Evolutionary conservation across 1,140 invertebrate species (phyloP), one percentile per base, ranked within the genome.

Genomic region (Plutomurus gul): DNA sequence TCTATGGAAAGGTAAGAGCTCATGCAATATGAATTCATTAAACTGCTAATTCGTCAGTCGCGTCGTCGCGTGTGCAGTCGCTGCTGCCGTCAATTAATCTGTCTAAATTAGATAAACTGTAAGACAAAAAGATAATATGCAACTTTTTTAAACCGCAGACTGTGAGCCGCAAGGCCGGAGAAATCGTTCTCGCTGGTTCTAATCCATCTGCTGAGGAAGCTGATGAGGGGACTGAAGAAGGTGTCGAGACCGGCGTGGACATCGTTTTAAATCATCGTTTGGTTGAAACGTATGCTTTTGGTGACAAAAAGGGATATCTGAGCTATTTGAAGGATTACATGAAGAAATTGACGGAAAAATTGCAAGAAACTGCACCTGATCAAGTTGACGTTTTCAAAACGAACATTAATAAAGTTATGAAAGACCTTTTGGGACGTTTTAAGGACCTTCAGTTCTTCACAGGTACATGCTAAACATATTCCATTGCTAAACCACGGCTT

Each of bases 371-470:
- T 25, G 85, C 90, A 20, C 94, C 93, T 25, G 92, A 94, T 84
- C 92, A 96, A 89, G 93, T 96, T 78, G 93, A 95, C 13, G 87
- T 93, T 20, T 95, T 96, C 86, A 97, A 97, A 87, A 93, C 91
- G 13, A 97, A 97, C 86, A 94, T 96, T 88, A 96, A 96, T 87
- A 95, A 95, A 90, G 95, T 95, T 56, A 96, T 97, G 92, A 98
- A 97, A 86, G 95, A 97, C 82, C 92, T 98, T 83, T 87, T 98
- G 46, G 88, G 91, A 40, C 93, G 95, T 87, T 96, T 97, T 89
- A 96, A 96, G 85, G 96, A 97, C 76, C 88, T 96, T 25, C 94
- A 97, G 85, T 97, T 98, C 85, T 98, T 96, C 88, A 96, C 95
- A 78, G 90, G 90, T 90, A 84, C 84, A 84, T n/a, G 8, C 40